Percentiles rank a stretch among this genome's conserved stretches.
Conservation (phyloP, 2,797 vertebrate species). For the Leuciscus waleckii region DNA sequence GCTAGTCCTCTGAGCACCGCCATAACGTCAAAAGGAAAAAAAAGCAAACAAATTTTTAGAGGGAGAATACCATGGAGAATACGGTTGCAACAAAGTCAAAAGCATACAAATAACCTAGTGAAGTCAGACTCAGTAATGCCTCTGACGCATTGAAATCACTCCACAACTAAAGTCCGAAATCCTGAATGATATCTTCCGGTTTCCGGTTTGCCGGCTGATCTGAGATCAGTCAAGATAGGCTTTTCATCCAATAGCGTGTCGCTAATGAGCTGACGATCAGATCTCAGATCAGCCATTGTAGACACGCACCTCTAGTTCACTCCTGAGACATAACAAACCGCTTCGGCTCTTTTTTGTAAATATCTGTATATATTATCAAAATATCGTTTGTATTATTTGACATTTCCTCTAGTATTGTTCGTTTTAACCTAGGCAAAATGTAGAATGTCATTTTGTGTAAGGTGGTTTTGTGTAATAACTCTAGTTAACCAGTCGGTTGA, state of each 20-base stretch:
- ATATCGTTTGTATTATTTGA: background rate
- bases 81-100: background rate
- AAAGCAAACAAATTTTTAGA: background rate
- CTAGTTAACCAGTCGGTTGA: background rate
- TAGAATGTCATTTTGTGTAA: background rate
- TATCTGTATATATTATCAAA: background rate
- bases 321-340: background rate
- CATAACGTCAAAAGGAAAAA: background rate
- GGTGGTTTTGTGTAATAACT: background rate
- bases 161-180: slow-evolving; percentile 19
- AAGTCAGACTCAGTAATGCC: background rate
- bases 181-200: slow-evolving; percentile 20
- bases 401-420: background rate
- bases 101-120: background rate
- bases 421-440: slow-evolving; percentile 1
- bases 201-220: slow-evolving; percentile 27
- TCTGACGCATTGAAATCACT: background rate
- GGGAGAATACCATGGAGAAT: background rate
- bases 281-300: background rate
- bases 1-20: background rate
- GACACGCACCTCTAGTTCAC: background rate
- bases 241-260: background rate
- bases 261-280: background rate
- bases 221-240: background rate
- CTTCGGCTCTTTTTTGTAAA: background rate